A percentile compares a stretch with the other conserved stretches of the same genome.
Evolutionary conservation across 64 coral and sea anemone genomes (phyloP).

Genomic region (Anthopleura sola): DNA sequence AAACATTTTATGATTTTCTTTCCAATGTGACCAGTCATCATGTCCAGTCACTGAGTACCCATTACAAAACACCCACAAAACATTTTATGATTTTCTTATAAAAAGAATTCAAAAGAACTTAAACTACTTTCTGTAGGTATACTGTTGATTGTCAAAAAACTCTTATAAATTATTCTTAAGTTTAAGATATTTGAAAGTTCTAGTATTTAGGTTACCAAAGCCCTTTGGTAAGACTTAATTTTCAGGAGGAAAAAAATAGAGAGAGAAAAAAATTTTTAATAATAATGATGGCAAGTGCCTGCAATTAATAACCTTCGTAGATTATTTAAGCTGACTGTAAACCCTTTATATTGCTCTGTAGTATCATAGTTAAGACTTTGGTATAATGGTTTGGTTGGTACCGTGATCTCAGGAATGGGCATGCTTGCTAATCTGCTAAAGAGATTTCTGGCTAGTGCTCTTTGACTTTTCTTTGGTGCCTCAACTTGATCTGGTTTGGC

Average conservation of each 20-base stretch:
- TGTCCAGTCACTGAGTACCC: too few relatives aligned
- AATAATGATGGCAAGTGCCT: neutral
- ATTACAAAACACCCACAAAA: too few relatives aligned
- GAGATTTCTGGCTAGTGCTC: constrained; percentile 15
- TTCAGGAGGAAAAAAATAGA: neutral
- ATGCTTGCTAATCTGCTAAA: constrained; percentile 13
- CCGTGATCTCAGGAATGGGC: constrained; percentile 1
- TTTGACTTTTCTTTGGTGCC: constrained; percentile 17
- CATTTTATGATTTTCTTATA: too few relatives aligned
- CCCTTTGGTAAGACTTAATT: neutral
- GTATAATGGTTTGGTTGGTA: constrained; percentile 20
- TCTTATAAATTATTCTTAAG: too few relatives aligned
- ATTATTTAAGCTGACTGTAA: neutral
- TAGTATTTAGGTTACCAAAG: too few relatives aligned
- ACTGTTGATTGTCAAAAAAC: too few relatives aligned
- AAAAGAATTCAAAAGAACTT: too few relatives aligned
- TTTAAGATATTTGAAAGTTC: too few relatives aligned
- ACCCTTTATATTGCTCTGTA: constrained; percentile 22
- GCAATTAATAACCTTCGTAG: neutral
- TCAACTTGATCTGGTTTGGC: constrained; percentile 11
- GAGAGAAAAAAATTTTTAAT: neutral
- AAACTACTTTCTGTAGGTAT: too few relatives aligned
- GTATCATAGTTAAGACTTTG: constrained; percentile 23
- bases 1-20: too few relatives aligned
- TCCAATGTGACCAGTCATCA: too few relatives aligned